Conservation (phyloP, 2,113 vertebrate genomes). For the Euleptes europaea region DNA sequence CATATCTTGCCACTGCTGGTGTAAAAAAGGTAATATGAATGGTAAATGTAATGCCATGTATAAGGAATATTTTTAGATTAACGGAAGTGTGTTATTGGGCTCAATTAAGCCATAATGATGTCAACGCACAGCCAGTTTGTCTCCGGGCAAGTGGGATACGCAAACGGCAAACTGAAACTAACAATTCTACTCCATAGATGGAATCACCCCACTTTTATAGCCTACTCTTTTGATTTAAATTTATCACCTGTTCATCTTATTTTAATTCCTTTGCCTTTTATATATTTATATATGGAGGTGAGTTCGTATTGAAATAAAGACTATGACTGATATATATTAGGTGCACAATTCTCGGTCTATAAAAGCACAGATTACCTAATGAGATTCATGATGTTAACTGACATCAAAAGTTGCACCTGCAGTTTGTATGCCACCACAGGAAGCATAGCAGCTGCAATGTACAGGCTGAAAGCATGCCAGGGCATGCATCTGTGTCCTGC, state of each 20-base stretch:
- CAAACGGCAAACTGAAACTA: no score
- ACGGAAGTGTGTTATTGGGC: background rate
- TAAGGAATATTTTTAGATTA: background rate
- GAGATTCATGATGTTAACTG: fast-evolving
- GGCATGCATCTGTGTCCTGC: conserved; percentile 51
- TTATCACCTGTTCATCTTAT: no score
- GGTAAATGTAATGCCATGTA: background rate
- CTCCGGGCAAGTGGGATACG: no score
- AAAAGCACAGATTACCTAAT: background rate
- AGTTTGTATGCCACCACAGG: conserved; percentile 21
- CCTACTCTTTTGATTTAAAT: no score
- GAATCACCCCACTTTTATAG: no score
- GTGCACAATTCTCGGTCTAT: background rate
- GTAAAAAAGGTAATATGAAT: background rate
- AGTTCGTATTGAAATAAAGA: no score
- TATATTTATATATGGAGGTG: no score
- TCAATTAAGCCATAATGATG: background rate
- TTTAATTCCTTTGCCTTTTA: no score
- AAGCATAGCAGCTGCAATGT: conserved; percentile 61
- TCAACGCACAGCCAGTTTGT: background rate
- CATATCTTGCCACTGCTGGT: background rate
- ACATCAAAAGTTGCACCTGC: background rate
- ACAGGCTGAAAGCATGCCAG: conserved; percentile 16
- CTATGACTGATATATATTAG: background rate
- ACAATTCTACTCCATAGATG: no score